Conservation (phyloP, 2,888 invertebrate genomes). For the Brenthis ino region DNA sequence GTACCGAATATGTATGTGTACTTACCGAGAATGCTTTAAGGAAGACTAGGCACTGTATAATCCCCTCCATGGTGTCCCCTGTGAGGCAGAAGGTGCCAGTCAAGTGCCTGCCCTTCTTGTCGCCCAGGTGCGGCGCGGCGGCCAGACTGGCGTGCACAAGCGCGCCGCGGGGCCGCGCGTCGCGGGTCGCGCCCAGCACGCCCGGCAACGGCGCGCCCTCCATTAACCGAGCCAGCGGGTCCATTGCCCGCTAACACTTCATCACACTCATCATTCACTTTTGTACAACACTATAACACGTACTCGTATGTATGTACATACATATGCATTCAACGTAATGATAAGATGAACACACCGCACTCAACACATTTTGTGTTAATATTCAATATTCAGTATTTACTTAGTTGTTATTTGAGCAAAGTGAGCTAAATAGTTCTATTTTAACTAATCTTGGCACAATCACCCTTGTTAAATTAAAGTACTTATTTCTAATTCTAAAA, state of each 20-base stretch:
- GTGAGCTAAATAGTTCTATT: background rate
- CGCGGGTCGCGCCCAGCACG: constrained; percentile 77
- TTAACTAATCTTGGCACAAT: background rate
- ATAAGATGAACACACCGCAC: background rate
- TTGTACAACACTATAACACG: background rate
- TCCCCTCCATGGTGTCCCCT: constrained; percentile 96
- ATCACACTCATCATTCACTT: constrained; percentile 38
- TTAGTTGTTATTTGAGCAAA: constrained; percentile 10
- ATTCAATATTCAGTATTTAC: background rate
- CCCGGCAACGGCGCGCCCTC: constrained; percentile 86
- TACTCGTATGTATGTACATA: background rate
- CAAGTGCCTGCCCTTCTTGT: constrained; percentile 90
- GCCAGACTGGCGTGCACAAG: constrained; percentile 90
- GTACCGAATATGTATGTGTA: too few relatives aligned
- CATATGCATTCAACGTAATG: background rate
- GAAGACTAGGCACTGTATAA: constrained; percentile 95
- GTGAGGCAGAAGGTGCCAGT: constrained; percentile 94
- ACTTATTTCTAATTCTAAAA: constrained; percentile 6
- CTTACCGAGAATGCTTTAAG: constrained; percentile 96
- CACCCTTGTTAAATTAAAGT: background rate
- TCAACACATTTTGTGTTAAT: constrained; percentile 12
- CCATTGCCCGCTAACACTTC: constrained; percentile 82
- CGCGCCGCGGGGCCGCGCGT: constrained; percentile 85
- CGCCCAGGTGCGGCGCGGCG: constrained; percentile 86
- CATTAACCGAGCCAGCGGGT: constrained; percentile 91